Conservation (phyloP, 64 coral and sea anemone species). For the Exaiptasia diaphana region DNA sequence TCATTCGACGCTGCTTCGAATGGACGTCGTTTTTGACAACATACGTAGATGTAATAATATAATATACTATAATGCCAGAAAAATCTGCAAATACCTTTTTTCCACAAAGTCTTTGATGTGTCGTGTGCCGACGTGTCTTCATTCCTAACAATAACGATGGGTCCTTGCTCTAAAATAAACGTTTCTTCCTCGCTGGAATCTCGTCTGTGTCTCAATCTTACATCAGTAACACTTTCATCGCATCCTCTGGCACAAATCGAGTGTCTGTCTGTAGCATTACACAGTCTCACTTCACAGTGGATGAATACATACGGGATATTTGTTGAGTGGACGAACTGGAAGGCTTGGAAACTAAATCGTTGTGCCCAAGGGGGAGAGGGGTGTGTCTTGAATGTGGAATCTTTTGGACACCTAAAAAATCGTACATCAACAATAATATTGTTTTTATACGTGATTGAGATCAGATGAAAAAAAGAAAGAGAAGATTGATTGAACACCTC, state of each 20-base stretch:
- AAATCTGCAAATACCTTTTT: too few relatives aligned
- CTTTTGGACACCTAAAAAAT: slow-evolving; percentile 55
- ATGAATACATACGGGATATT: slow-evolving; percentile 62
- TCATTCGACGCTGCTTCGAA: too few relatives aligned
- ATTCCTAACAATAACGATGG: slow-evolving; percentile 36
- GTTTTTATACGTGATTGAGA: too few relatives aligned
- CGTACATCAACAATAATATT: too few relatives aligned
- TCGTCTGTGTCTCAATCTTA: slow-evolving; percentile 33
- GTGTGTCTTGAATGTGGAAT: slow-evolving; percentile 41
- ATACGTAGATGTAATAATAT: too few relatives aligned
- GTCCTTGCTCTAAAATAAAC: slow-evolving; percentile 40
- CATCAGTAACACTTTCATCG: not conserved
- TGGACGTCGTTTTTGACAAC: too few relatives aligned
- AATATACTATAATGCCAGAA: too few relatives aligned
- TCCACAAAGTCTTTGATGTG: too few relatives aligned
- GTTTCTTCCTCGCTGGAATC: slow-evolving; percentile 11
- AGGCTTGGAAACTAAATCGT: slow-evolving; percentile 73
- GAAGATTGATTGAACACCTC: too few relatives aligned
- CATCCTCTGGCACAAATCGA: slow-evolving; percentile 57
- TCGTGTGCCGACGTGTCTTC: too few relatives aligned
- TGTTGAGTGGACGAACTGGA: slow-evolving; percentile 61
- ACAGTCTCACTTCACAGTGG: slow-evolving; percentile 72
- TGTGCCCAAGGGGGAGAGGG: slow-evolving; percentile 18
- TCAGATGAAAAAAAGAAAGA: too few relatives aligned
- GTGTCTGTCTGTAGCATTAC: slow-evolving; percentile 53